Conservation (phyloP, 2,888 invertebrate species). For the Syrista parreyssii region DNA sequence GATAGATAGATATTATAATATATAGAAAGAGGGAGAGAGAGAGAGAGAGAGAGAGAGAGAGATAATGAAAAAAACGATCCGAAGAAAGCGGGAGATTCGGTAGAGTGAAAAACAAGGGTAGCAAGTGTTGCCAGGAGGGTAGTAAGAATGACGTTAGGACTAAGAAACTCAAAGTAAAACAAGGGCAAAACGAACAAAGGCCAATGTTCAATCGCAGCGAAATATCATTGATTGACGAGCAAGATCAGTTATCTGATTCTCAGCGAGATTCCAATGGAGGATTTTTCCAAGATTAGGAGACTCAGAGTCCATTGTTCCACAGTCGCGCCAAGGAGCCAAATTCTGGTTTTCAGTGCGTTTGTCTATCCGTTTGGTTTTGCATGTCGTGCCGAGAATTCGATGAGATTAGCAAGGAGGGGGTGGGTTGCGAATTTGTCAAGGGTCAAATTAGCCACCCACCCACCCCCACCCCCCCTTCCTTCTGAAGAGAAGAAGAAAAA, state of each 20-base stretch:
- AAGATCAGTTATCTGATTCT: too few relatives aligned
- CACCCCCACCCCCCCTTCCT: background rate
- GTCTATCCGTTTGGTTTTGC: conserved; percentile 65
- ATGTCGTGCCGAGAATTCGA: background rate
- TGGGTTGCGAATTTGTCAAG: too few relatives aligned
- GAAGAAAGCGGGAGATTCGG: conserved; percentile 17
- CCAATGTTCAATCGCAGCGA: conserved; percentile 54
- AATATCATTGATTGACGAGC: conserved; percentile 30
- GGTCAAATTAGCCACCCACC: too few relatives aligned
- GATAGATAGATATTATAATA: conserved; percentile 9
- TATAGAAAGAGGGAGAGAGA: background rate
- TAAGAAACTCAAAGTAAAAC: conserved; percentile 20
- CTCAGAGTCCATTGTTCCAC: too few relatives aligned
- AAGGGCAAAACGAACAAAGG: conserved; percentile 41
- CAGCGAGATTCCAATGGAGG: too few relatives aligned
- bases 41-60: too few relatives aligned
- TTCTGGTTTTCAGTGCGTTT: conserved; percentile 47
- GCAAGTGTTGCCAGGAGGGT: too few relatives aligned
- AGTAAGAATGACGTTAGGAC: too few relatives aligned
- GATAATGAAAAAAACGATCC: background rate
- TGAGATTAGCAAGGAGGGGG: background rate
- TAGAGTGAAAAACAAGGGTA: background rate
- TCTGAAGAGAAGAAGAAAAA: conserved; percentile 15
- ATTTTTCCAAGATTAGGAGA: too few relatives aligned
- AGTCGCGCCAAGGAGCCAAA: too few relatives aligned